Base-by-base conservation (phyloP, 1,140 invertebrate species). In the Stratiolaelaps scimitus region DNA sequence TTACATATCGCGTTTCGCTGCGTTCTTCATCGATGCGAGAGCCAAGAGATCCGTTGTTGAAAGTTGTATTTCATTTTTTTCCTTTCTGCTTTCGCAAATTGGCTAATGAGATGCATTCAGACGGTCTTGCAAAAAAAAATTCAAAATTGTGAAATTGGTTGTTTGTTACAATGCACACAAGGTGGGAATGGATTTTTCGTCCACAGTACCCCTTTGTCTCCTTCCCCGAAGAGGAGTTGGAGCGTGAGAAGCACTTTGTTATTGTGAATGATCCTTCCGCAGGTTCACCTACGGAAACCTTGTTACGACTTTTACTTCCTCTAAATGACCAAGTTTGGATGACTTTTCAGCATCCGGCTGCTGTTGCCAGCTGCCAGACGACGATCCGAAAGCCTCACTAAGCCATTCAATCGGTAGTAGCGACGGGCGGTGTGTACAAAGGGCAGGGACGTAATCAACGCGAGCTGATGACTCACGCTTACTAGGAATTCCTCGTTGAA, bases 401-500 rank as follows among this genome's bases (percentile, higher is more conserved):
- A 83, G 83, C 79, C 81, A 83, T 83, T 84, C 84, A 83, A 86
- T 88, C 84, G 84, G 84, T 85, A 85, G 83, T 85, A n/a, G n/a
- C n/a, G n/a, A n/a, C n/a, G n/a, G n/a, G n/a, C n/a, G n/a, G n/a
- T n/a, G n/a, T n/a, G n/a, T 85, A 86, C 84, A 86, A 85, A 85
- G 83, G 83, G 83, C 83, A 85, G 83, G 83, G 84, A 86, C 85
- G 80, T 85, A 87, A 84, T 87, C 84, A 84, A 82, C 82, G 80
- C 84, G 79, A 85, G 84, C 81, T 86, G 77, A 85, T 87, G 84
- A 86, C 84, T 84, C 79, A 81, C 81, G 79, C 83, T 84, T 87
- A 88, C 86, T 86, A 78, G 84, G 84, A 84, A 87, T 88, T 88
- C 85, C 85, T 85, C 82, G 84, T 87, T 87, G 80, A 86, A 80